Conservation (phyloP, 1,140 invertebrate genomes). For the Zaprionus ghesquierei region DNA sequence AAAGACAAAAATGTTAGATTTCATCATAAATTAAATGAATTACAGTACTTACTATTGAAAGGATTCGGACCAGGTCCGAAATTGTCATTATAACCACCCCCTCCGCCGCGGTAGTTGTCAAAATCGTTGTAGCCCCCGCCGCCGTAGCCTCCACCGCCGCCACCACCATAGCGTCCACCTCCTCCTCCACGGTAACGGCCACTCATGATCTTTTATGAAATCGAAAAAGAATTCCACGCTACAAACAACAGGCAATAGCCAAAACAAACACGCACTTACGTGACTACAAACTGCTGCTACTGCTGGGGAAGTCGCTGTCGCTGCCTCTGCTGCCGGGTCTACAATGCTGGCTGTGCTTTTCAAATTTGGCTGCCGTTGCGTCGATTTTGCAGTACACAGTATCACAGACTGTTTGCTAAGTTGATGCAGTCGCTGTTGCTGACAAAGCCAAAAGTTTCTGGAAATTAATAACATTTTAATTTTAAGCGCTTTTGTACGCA, state of each 20-base stretch:
- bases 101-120: constrained; percentile 58
- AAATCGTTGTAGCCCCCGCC: constrained; percentile 67
- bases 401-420: constrained; percentile 39
- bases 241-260: neutral
- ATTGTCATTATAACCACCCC: constrained; percentile 64
- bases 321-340: constrained; percentile 28
- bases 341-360: constrained; percentile 6
- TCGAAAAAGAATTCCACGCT: neutral
- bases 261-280: constrained; percentile 61
- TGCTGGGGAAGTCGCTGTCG: constrained; percentile 26
- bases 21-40: neutral
- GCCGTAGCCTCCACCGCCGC: constrained; percentile 45
- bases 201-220: constrained; percentile 65
- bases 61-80: constrained; percentile 68
- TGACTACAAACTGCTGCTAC: constrained; percentile 51
- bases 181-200: constrained; percentile 70
- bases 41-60: constrained; percentile 63
- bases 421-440: constrained; percentile 53
- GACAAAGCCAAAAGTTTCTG: constrained; percentile 68
- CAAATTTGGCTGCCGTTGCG: constrained; percentile 7
- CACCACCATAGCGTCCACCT: constrained; percentile 55
- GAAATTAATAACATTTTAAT: constrained; percentile 70
- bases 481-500: constrained; percentile 18
- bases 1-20: neutral
- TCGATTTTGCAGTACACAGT: constrained; percentile 15